phyloP scores from a whole-genome alignment of 2,113 vertebrate species.

The Bubo scandiacus region DNA sequence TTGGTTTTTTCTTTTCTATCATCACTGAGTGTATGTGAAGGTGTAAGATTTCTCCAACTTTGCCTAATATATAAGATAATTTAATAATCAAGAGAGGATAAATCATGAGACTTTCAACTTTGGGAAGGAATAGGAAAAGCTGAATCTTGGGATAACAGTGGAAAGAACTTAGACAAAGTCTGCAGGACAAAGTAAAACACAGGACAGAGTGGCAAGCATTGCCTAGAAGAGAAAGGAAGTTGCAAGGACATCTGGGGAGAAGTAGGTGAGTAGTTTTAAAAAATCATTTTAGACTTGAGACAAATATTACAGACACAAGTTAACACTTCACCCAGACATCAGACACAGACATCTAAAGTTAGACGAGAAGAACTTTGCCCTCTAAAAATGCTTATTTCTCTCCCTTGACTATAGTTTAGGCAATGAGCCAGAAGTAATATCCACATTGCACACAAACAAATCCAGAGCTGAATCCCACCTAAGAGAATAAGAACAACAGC shows the following conservation, averaged over 20 bases:
- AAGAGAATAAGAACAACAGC: background rate
- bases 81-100: background rate
- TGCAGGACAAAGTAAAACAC: background rate
- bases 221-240: background rate
- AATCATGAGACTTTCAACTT: background rate
- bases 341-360: background rate
- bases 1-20: background rate
- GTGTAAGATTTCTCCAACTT: background rate
- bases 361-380: background rate
- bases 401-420: background rate
- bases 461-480: background rate
- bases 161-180: background rate
- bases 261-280: background rate
- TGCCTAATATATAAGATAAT: background rate
- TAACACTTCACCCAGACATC: background rate
- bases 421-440: background rate
- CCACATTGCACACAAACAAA: background rate
- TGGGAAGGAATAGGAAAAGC: background rate
- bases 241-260: background rate
- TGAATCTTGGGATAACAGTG: background rate
- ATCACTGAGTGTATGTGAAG: background rate
- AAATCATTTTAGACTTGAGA: background rate
- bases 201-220: background rate
- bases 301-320: background rate
- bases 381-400: background rate